A percentile compares a stretch with the other conserved stretches of the same genome.
Conservation (phyloP, 2,888 invertebrate species). For the Achlya flavicornis region DNA sequence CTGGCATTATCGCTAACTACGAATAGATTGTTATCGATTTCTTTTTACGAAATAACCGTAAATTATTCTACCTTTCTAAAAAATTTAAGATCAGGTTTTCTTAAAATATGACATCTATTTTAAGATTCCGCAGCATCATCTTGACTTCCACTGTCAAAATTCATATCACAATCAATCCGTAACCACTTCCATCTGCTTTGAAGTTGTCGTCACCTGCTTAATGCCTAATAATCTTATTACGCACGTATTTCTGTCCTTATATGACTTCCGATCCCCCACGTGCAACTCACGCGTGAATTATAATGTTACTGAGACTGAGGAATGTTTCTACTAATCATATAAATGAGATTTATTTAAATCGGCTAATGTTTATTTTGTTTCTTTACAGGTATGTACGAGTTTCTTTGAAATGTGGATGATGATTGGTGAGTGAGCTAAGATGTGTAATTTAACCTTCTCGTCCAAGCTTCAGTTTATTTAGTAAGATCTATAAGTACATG, state of each 20-base stretch:
- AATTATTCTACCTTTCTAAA: too few relatives aligned
- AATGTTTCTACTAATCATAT: conserved; percentile 29
- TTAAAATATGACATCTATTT: background rate
- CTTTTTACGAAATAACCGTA: too few relatives aligned
- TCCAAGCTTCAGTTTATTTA: background rate
- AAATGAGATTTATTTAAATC: conserved; percentile 32
- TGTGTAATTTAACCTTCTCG: background rate
- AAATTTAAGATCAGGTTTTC: background rate
- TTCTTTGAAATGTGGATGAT: background rate
- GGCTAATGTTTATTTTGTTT: conserved; percentile 30
- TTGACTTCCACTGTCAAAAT: conserved; percentile 2
- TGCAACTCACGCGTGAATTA: conserved; percentile 30
- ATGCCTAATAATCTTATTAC: conserved; percentile 47
- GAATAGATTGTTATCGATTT: too few relatives aligned
- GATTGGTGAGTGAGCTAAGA: background rate
- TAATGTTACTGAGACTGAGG: conserved; percentile 17
- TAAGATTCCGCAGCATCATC: too few relatives aligned
- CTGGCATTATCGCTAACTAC: too few relatives aligned
- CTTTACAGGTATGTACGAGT: conserved; percentile 36
- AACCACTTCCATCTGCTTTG: conserved; percentile 21
- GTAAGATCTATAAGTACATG: background rate
- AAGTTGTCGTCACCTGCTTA: conserved; percentile 38
- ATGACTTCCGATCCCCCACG: conserved; percentile 46
- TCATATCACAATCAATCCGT: background rate
- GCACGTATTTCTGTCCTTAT: conserved; percentile 34